Percentiles rank a stretch among this genome's conserved stretches.
Evolutionary conservation across 1,140 invertebrate species (phyloP).

Genomic region (Penaeus chinensis): DNA sequence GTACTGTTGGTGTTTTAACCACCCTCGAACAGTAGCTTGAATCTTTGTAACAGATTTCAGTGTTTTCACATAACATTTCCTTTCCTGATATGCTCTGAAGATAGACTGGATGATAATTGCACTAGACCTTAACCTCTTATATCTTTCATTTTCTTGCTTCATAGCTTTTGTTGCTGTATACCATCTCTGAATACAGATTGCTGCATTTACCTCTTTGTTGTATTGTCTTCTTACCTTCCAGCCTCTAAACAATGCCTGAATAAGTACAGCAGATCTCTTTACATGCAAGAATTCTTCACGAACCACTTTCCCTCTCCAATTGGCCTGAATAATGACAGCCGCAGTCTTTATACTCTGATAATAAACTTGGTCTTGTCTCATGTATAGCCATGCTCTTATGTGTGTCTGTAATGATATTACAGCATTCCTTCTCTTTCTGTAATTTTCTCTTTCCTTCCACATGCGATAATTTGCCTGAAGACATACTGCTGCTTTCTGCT

Average conservation of each 20-base stretch:
- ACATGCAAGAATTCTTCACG: conserved; percentile 6
- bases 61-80: not conserved
- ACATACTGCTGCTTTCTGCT: not conserved
- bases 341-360: not conserved
- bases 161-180: not conserved
- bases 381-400: not conserved
- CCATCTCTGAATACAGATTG: conserved; percentile 27
- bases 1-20: conserved; percentile 18
- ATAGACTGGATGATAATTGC: conserved; percentile 5
- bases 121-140: not conserved
- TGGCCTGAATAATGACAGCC: conserved; percentile 2
- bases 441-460: not conserved
- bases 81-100: not conserved
- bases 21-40: conserved; percentile 37
- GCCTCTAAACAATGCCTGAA: conserved; percentile 26
- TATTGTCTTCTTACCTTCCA: not conserved
- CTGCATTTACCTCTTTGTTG: conserved; percentile 1
- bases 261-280: conserved; percentile 30
- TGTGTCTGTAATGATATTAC: not conserved
- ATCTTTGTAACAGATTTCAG: not conserved
- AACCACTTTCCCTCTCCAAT: conserved; percentile 14
- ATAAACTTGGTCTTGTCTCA: not conserved
- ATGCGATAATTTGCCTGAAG: conserved; percentile 14
- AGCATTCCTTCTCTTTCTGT: not conserved
- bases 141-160: not conserved